Conservation (phyloP, 2,113 vertebrate genomes). For the Strix aluco region DNA sequence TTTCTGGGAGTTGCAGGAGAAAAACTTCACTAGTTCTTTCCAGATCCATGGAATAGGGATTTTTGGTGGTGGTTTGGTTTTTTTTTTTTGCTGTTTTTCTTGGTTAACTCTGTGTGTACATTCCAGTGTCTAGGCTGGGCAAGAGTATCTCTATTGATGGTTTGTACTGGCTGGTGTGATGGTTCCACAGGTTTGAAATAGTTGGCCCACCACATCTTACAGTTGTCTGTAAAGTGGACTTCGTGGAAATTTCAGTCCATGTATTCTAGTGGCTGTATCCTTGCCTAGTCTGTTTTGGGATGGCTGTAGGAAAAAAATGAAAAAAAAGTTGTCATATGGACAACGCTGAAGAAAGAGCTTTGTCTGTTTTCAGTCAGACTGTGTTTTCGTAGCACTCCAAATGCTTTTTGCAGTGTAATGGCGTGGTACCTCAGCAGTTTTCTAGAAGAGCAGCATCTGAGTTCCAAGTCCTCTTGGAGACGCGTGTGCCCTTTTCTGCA, state of each 20-base stretch:
- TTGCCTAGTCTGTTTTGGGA: neutral
- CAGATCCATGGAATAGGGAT: neutral
- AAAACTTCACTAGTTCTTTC: neutral
- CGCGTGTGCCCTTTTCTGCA: neutral
- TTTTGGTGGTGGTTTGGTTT: neutral
- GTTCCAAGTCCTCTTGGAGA: neutral
- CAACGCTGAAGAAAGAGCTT: neutral
- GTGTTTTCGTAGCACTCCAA: neutral
- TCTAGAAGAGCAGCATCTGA: neutral
- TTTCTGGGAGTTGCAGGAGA: neutral
- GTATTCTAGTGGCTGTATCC: neutral
- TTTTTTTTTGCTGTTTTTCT: neutral
- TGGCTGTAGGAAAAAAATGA: neutral
- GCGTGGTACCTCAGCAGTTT: neutral
- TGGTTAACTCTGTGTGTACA: neutral
- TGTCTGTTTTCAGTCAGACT: neutral
- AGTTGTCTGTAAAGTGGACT: neutral
- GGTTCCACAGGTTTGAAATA: neutral
- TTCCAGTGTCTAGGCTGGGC: neutral
- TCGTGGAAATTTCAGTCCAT: fast-evolving
- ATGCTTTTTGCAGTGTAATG: neutral
- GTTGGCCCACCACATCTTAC: neutral
- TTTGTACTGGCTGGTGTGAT: neutral
- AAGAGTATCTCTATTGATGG: neutral
- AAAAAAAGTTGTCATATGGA: neutral